phyloP scores from a whole-genome alignment of 92 coral and sea anemone species.

The Phenganax marumi region DNA sequence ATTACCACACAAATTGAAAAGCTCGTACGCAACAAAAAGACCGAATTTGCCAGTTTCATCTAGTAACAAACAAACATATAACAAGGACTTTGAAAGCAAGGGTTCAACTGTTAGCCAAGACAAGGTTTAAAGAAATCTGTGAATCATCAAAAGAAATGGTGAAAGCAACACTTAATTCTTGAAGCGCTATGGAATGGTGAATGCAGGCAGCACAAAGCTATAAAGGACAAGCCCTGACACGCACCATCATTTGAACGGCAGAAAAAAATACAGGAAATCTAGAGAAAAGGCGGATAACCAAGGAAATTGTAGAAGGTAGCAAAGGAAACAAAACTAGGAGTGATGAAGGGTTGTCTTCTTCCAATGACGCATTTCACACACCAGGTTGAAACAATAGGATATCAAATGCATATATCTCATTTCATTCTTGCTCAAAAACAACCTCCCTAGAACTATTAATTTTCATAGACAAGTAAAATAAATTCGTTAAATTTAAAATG shows the following conservation, averaged over 20 bases:
- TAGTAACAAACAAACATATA: no score
- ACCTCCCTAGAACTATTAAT: neutral
- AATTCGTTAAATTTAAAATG: no score
- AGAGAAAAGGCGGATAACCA: neutral
- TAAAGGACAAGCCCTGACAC: neutral
- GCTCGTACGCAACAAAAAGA: no score
- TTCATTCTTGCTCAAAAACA: neutral
- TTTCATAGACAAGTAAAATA: no score
- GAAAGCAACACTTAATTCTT: no score
- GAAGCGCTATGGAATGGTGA: no score
- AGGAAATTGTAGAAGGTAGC: slow-evolving; percentile 9
- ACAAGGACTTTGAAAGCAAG: no score
- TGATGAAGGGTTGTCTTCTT: neutral
- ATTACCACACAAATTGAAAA: no score
- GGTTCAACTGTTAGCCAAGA: no score
- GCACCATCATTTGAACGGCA: neutral
- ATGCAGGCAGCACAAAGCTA: neutral
- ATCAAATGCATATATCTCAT: neutral
- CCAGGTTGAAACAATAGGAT: slow-evolving; percentile 6
- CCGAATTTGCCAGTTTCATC: no score
- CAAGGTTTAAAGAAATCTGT: no score
- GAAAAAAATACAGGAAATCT: neutral
- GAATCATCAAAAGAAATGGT: no score
- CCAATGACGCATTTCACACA: slow-evolving; percentile 10
- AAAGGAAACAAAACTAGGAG: neutral